These are phyloP conservation scores for Palythoa grandiflora DNA, from an alignment of 92 coral and sea anemone species.

Conservation along the genomic window DNA sequence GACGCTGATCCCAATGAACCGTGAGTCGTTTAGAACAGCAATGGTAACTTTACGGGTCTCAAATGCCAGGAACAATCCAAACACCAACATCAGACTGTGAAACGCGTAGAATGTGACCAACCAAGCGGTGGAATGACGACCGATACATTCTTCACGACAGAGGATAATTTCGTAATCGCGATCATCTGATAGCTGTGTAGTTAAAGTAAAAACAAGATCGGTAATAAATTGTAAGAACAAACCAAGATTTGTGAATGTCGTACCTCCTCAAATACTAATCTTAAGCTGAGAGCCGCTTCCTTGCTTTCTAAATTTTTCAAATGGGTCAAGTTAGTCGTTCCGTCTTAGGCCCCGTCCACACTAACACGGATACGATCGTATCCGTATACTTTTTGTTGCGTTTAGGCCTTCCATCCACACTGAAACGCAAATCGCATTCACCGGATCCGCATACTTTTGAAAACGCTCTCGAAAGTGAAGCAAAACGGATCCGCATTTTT, in stretches of 20 bases:
- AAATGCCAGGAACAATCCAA: constrained; percentile 86
- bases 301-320: neutral
- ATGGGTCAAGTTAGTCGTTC: no score
- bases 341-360: no score
- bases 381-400: no score
- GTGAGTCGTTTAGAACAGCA: constrained; percentile 87
- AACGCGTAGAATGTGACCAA: constrained; percentile 77
- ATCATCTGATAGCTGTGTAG: constrained; percentile 71
- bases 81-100: constrained; percentile 84
- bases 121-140: constrained; percentile 86
- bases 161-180: constrained; percentile 77
- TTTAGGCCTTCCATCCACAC: no score
- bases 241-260: no score
- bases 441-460: no score
- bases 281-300: neutral
- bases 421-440: no score
- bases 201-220: neutral
- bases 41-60: constrained; percentile 89
- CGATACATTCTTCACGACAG: constrained; percentile 81
- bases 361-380: no score
- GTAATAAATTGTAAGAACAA: neutral
- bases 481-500: no score
- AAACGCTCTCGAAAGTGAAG: no score
- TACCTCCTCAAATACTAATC: no score
- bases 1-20: constrained; percentile 89